These are phyloP conservation scores for Cinclus cinclus DNA, from an alignment of 2,113 vertebrate genomes.

Conservation along the genomic window DNA sequence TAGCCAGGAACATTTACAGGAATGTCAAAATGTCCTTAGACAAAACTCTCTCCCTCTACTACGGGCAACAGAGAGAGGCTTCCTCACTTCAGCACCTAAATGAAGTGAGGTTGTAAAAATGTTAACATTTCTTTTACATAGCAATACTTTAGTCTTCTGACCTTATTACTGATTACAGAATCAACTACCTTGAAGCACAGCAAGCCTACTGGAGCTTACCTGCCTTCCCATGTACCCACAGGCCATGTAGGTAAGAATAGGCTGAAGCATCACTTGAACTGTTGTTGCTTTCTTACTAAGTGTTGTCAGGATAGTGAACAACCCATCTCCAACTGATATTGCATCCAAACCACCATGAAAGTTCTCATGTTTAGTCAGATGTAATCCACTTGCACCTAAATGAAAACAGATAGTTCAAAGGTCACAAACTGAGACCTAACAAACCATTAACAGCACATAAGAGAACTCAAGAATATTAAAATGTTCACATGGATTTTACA, in stretches of 20 bases:
- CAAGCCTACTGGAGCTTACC: constrained; percentile 69
- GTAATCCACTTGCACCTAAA: constrained; percentile 94
- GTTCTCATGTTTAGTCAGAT: constrained; percentile 97
- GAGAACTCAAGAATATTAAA: neutral
- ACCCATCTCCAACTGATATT: constrained; percentile 96
- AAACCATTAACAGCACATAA: neutral
- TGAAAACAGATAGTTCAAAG: neutral
- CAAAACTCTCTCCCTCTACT: neutral
- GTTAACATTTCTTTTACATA: neutral
- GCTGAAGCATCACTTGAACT: constrained; percentile 97
- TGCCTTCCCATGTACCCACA: constrained; percentile 99
- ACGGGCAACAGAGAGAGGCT: rapidly evolving
- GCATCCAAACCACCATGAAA: constrained; percentile 97
- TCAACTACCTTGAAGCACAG: neutral
- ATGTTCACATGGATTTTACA: neutral
- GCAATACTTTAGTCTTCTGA: neutral
- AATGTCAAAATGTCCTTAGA: neutral
- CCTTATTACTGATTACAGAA: neutral
- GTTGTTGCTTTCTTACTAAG: constrained; percentile 96
- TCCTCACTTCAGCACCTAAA: neutral
- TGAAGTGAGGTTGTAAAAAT: neutral
- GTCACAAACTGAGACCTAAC: neutral
- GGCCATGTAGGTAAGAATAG: constrained; percentile 98
- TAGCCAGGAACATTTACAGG: neutral
- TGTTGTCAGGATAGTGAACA: constrained; percentile 96